Evolutionary conservation across 2,797 vertebrate species (phyloP).

Genomic region (Enteromius unitaeniatus): DNA sequence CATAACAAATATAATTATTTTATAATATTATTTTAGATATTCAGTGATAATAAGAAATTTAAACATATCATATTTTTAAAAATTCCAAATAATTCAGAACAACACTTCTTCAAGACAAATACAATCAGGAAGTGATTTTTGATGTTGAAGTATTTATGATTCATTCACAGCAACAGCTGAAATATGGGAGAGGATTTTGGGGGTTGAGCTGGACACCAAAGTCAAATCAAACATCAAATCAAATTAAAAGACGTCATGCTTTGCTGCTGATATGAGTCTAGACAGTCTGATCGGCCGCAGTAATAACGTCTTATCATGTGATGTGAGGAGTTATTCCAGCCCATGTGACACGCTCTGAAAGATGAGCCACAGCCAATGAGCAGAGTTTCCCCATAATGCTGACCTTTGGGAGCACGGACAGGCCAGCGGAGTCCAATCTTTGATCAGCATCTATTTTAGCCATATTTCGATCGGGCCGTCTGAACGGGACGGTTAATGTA

Average conservation of each 20-base stretch:
- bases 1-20: background rate
- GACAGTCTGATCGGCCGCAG: slow-evolving; percentile 13
- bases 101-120: background rate
- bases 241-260: background rate
- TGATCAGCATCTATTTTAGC: slow-evolving; percentile 19
- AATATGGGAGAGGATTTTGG: background rate
- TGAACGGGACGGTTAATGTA: slow-evolving; percentile 27
- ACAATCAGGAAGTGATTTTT: background rate
- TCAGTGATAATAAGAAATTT: background rate
- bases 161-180: background rate
- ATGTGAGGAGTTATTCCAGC: slow-evolving; percentile 52
- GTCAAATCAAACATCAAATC: background rate
- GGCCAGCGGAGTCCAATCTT: slow-evolving; percentile 44
- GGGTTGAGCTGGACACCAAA: background rate
- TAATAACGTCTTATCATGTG: slow-evolving; percentile 64
- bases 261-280: slow-evolving; percentile 11
- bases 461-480: background rate
- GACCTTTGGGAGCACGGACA: slow-evolving; percentile 49
- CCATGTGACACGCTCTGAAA: slow-evolving; percentile 51
- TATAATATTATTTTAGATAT: background rate
- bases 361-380: slow-evolving; percentile 24
- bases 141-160: background rate
- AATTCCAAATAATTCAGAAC: background rate
- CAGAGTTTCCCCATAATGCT: slow-evolving; percentile 39
- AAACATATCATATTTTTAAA: background rate